Conservation (phyloP, 2,113 vertebrate species). For the Panthera tigris region DNA sequence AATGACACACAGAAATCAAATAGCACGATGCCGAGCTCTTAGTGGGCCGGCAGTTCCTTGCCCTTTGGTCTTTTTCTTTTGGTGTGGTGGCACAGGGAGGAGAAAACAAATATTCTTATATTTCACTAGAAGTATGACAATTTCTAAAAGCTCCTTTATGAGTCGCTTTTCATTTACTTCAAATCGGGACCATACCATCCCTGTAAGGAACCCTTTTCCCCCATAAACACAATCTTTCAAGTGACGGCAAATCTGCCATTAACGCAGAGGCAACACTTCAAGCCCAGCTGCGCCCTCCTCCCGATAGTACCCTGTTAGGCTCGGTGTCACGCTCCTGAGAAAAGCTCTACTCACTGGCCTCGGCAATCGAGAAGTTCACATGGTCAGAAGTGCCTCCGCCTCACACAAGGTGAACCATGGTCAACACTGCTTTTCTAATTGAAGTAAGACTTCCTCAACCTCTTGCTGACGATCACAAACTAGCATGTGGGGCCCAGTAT, state of each 20-base stretch:
- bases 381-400: slow-evolving; percentile 31
- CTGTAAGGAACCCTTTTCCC: not conserved
- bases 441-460: slow-evolving; percentile 42
- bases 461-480: slow-evolving; percentile 44
- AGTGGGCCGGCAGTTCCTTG: not conserved
- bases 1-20: not conserved
- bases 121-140: not conserved
- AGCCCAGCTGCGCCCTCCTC: not conserved
- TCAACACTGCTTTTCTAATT: slow-evolving; percentile 59
- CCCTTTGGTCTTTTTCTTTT: not conserved
- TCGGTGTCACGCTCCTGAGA: not conserved
- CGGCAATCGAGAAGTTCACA: not conserved
- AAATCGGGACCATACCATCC: not conserved
- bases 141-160: not conserved
- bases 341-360: not conserved
- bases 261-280: not conserved
- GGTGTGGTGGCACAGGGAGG: not conserved
- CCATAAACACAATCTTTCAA: not conserved
- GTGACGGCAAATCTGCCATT: not conserved
- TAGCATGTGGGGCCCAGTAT: not conserved
- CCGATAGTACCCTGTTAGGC: not conserved
- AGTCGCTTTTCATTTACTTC: slow-evolving; percentile 21
- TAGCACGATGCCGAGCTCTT: not conserved
- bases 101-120: not conserved
- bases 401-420: not conserved